Evolutionary conservation across 2,888 invertebrate species (phyloP).

Genomic region (Plebejus melissa): DNA sequence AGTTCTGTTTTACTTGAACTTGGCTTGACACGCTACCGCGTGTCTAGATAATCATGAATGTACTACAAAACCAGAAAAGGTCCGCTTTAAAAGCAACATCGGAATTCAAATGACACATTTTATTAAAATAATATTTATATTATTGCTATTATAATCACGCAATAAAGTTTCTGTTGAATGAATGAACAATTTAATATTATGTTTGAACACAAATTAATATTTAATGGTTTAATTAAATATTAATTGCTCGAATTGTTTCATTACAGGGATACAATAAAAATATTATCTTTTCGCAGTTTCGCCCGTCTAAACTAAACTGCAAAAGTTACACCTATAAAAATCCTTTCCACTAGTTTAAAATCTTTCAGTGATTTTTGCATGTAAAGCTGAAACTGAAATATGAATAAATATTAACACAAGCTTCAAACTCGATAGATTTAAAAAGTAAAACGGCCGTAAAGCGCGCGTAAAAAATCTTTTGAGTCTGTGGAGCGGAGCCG

Average conservation of each 20-base stretch:
- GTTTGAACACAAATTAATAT: neutral
- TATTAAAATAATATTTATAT: no score
- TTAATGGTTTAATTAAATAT: neutral
- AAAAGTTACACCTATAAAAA: neutral
- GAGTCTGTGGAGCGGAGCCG: neutral
- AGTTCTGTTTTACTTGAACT: no score
- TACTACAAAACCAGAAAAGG: no score
- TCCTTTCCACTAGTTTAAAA: neutral
- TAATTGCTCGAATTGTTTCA: neutral
- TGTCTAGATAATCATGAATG: no score
- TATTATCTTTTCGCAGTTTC: neutral
- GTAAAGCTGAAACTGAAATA: neutral
- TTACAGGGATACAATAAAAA: neutral
- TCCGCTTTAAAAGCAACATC: no score
- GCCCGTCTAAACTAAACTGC: no score
- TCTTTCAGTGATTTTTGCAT: neutral
- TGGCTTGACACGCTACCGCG: no score
- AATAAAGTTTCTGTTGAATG: neutral
- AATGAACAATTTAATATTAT: neutral
- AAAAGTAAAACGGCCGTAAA: neutral
- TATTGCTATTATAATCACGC: neutral
- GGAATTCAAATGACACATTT: no score
- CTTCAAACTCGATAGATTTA: neutral
- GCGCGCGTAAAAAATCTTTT: slow-evolving; percentile 4
- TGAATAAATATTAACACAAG: neutral